A percentile compares a stretch with the other conserved stretches of the same genome.
Conservation (phyloP, 2,797 vertebrate genomes). For the Brachyalestes nurse region DNA sequence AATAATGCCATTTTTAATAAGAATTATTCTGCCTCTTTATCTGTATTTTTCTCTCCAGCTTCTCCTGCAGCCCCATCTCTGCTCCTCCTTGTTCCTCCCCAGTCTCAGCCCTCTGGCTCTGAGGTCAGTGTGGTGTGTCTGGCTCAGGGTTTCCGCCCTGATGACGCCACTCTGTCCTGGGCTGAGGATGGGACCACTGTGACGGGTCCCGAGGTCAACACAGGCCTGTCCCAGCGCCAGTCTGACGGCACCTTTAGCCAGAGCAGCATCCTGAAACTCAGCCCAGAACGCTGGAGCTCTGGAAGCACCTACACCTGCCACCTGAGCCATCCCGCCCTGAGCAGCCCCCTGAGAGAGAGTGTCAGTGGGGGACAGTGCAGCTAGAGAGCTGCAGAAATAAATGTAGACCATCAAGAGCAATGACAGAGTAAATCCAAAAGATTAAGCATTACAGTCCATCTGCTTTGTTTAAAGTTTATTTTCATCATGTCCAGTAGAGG, state of each 20-base stretch:
- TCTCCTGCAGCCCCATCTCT: conserved; percentile 64
- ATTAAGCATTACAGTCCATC: background rate
- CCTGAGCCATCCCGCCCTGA: conserved; percentile 30
- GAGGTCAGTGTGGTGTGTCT: conserved; percentile 30
- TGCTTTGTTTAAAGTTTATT: background rate
- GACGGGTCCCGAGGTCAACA: background rate
- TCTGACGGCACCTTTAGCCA: conserved; percentile 21
- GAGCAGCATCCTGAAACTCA: conserved; percentile 33
- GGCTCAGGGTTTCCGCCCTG: conserved; percentile 27
- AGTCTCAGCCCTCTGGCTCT: background rate
- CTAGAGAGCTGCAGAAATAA: background rate
- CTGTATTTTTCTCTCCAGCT: background rate
- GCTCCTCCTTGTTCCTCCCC: conserved; percentile 43
- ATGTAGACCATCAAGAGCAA: background rate
- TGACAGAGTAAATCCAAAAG: background rate
- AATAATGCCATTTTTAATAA: no score
- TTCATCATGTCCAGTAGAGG: background rate
- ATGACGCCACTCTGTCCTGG: conserved; percentile 27
- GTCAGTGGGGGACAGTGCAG: conserved; percentile 2
- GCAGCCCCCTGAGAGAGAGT: conserved; percentile 11
- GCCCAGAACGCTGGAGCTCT: conserved; percentile 24
- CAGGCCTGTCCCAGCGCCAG: conserved; percentile 8
- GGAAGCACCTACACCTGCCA: conserved; percentile 32
- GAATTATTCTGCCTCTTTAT: background rate
- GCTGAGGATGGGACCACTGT: background rate